Base-by-base conservation (phyloP, 2,797 vertebrate species). In the Urophycis tenuis region DNA sequence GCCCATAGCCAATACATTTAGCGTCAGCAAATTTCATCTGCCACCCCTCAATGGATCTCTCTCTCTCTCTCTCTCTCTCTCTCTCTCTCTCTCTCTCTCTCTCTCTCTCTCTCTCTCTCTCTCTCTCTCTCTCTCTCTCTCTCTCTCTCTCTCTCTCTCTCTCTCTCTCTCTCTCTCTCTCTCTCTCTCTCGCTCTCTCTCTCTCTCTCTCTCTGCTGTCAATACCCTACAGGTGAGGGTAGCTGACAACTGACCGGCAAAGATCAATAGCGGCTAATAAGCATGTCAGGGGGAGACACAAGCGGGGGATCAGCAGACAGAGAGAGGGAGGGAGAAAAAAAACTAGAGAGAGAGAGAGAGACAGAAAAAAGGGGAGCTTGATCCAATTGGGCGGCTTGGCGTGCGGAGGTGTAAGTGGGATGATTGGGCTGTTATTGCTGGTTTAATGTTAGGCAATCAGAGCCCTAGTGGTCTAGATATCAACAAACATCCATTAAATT, bases 391-490 rank as follows among this genome's bases (percentile, higher is more conserved):
- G 93, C 94, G 93, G 94, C 93, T 89, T 93, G 95, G 93, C 94
- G 94, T 95, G 95, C 94, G 93, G 95, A 94, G 95, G 96, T 96
- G 96, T 96, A 97, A 97, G 96, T 95, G 95, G 94, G 94, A 97
- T 97, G 97, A 98, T 98, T 97, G 96, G 94, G 91, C 94, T 95
- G 95, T 98, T 99, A 98, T 99, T 98, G 96, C 92, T 94, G 93
- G 96, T 98, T 98, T 99, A 99, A 99, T 98, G 96, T 97, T 97
- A 95, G 96, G 96, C 96, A 98, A 98, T 99, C 97, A 98, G 95
- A 95, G 95, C 96, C 90, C 94, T 95, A 97, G 96, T 98, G 96
- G 96, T 98, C 96, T 98, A 97, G 96, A 96, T 98, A 97, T 98
- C 97, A 99, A 99, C 97, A 99, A 98, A 98, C 96, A 97, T 96